These are phyloP conservation scores for Brevipalpus yothersi DNA, from an alignment of 1,140 invertebrate genomes.

Conservation along the genomic window DNA sequence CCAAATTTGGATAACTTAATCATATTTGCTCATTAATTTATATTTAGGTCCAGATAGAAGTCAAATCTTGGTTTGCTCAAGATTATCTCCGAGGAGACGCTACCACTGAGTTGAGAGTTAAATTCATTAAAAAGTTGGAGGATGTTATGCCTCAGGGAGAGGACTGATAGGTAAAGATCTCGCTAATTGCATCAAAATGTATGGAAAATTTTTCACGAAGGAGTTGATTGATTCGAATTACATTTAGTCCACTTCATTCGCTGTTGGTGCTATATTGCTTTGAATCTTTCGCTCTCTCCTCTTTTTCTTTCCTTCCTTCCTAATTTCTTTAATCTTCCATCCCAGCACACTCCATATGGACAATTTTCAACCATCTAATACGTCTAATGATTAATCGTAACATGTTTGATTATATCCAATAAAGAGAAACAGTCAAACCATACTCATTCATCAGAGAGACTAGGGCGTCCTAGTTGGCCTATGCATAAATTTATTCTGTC, in stretches of 20 bases:
- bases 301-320: too few species aligned
- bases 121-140: slow-evolving; percentile 82
- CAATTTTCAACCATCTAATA: too few species aligned
- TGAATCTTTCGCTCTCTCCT: too few species aligned
- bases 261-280: neutral
- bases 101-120: slow-evolving; percentile 76
- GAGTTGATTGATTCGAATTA: neutral
- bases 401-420: too few species aligned
- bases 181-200: neutral
- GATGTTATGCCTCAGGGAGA: slow-evolving; percentile 93
- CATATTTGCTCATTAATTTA: neutral
- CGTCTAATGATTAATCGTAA: too few species aligned
- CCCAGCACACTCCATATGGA: too few species aligned
- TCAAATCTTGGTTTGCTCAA: slow-evolving; percentile 39
- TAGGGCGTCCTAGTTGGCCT: too few species aligned
- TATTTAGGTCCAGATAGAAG: slow-evolving; percentile 37
- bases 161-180: slow-evolving; percentile 35
- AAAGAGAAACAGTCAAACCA: too few species aligned
- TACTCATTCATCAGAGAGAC: too few species aligned
- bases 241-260: neutral
- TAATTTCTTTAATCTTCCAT: too few species aligned
- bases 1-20: neutral
- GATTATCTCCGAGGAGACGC: slow-evolving; percentile 88
- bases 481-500: too few species aligned
- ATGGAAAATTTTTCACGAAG: neutral